phyloP scores from a whole-genome alignment of 1,140 invertebrate species.

The Drosophila pachea region DNA sequence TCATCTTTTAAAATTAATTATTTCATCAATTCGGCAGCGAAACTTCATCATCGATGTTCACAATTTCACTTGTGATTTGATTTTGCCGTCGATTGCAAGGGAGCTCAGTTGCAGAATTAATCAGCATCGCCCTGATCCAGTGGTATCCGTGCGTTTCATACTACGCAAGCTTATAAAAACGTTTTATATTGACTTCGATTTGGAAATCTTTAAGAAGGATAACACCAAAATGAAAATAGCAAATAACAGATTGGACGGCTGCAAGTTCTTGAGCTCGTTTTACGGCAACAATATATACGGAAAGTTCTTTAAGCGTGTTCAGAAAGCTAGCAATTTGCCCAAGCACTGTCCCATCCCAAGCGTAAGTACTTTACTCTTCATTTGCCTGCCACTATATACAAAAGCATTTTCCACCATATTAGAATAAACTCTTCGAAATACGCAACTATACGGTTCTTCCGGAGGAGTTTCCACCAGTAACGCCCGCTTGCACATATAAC shows the following conservation, averaged over 20 bases:
- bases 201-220: constrained; percentile 25
- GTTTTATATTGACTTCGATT: background rate
- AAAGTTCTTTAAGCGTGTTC: background rate
- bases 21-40: background rate
- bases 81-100: background rate
- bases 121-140: background rate
- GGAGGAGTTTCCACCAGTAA: constrained; percentile 41
- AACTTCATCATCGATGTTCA: background rate
- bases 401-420: background rate
- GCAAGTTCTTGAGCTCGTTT: background rate
- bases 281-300: background rate
- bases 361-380: background rate
- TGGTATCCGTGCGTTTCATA: background rate
- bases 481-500: constrained; percentile 16
- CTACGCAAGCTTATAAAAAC: background rate
- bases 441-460: constrained; percentile 48
- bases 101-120: background rate
- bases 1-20: background rate
- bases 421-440: constrained; percentile 39
- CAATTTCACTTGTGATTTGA: background rate
- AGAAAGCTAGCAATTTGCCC: constrained; percentile 12
- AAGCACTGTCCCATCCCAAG: background rate
- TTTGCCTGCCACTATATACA: too few species aligned
- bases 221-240: constrained; percentile 2
- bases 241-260: constrained; percentile 9